Evolutionary conservation across 2,888 invertebrate species (phyloP).

Genomic region (Synanthedon vespiformis): DNA sequence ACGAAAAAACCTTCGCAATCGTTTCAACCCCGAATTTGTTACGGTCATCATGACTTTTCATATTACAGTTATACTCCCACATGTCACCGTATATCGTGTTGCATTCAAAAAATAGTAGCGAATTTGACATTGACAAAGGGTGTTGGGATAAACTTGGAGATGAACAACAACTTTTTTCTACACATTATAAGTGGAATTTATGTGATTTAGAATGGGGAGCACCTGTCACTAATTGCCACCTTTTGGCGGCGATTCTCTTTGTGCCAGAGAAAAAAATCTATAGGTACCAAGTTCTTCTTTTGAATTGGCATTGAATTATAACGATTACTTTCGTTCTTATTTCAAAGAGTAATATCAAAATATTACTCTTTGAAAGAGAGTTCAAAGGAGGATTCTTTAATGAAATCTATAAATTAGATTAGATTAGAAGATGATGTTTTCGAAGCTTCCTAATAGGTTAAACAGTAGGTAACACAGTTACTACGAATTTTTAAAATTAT

Average conservation of each 20-base stretch:
- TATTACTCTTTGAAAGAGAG: too few species aligned
- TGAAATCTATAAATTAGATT: too few species aligned
- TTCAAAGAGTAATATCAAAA: too few species aligned
- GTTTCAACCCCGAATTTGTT: slow-evolving; percentile 25
- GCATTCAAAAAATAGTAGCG: slow-evolving; percentile 51
- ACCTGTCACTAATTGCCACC: slow-evolving; percentile 69
- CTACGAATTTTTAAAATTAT: too few species aligned
- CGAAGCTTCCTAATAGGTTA: too few species aligned
- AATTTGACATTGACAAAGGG: slow-evolving; percentile 61
- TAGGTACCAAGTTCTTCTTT: background rate
- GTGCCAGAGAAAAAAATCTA: background rate
- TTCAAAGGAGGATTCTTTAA: too few species aligned
- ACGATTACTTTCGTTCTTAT: background rate
- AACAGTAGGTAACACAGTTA: too few species aligned
- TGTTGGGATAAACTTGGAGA: slow-evolving; percentile 48
- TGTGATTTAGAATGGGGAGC: slow-evolving; percentile 46
- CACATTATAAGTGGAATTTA: slow-evolving; percentile 40
- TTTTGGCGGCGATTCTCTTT: slow-evolving; percentile 45
- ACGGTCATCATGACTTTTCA: slow-evolving; percentile 51
- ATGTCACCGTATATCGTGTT: slow-evolving; percentile 59
- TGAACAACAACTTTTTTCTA: slow-evolving; percentile 34
- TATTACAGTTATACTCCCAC: slow-evolving; percentile 31
- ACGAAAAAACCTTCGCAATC: slow-evolving; percentile 19
- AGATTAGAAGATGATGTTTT: too few species aligned
- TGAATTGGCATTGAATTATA: background rate